A percentile compares a stretch with the other conserved stretches of the same genome.
Conservation (phyloP, 2,797 vertebrate genomes). For the Mareca strepera region DNA sequence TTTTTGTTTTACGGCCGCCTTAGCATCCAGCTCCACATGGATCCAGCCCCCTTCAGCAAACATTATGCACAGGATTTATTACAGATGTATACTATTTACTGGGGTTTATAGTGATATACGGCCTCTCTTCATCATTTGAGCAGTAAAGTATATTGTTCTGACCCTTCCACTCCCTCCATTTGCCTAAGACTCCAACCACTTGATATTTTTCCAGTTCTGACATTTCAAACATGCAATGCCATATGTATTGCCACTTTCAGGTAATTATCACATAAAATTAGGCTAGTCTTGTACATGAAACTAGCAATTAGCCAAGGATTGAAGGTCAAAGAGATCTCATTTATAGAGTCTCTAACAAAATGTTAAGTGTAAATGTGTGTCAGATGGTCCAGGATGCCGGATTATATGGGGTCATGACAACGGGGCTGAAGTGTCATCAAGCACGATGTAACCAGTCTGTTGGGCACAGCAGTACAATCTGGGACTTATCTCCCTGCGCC, state of each 20-base stretch:
- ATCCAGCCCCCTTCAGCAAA: not conserved
- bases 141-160: constrained; percentile 52
- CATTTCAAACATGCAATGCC: constrained; percentile 80
- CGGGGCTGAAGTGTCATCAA: constrained; percentile 76
- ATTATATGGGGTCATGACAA: constrained; percentile 82
- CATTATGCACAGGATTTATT: constrained; percentile 47
- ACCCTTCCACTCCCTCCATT: constrained; percentile 30
- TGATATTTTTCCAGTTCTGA: constrained; percentile 78
- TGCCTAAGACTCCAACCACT: constrained; percentile 65
- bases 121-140: constrained; percentile 34
- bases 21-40: not conserved
- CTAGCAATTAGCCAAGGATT: constrained; percentile 84
- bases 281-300: constrained; percentile 83
- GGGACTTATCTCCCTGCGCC: constrained; percentile 67
- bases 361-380: constrained; percentile 96
- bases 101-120: not conserved
- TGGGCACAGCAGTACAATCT: constrained; percentile 78
- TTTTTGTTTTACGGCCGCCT: not conserved
- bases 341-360: constrained; percentile 86
- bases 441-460: constrained; percentile 69
- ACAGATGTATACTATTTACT: constrained; percentile 24
- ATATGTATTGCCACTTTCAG: constrained; percentile 81
- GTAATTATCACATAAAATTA: constrained; percentile 86
- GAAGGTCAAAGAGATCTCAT: constrained; percentile 86
- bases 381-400: constrained; percentile 90